Percentiles rank a stretch among this genome's conserved stretches.
These are phyloP conservation scores for Paratrypauchen microcephalus DNA, from an alignment of 2,797 vertebrate genomes.

Conservation along the genomic window DNA sequence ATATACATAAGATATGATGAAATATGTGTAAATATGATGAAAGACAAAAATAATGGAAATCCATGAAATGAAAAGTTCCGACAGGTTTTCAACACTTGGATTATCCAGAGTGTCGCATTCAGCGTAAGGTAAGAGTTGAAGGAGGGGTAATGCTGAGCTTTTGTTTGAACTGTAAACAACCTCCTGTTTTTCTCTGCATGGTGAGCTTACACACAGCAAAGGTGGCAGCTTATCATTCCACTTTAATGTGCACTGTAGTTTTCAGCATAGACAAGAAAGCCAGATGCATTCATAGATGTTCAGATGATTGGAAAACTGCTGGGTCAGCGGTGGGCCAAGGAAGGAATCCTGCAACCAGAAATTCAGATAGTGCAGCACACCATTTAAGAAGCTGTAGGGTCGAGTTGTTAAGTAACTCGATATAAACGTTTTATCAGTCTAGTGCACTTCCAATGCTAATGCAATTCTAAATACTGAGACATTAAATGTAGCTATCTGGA, in stretches of 20 bases:
- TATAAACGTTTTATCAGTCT: conserved; percentile 4
- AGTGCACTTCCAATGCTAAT: conserved; percentile 8
- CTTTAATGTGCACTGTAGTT: conserved; percentile 9
- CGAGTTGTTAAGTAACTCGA: too few relatives aligned
- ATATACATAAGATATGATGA: not conserved
- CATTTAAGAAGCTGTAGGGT: too few relatives aligned
- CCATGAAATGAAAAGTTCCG: not conserved
- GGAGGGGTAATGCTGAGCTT: conserved; percentile 51
- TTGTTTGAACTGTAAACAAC: conserved; percentile 52
- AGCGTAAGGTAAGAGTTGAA: conserved; percentile 46
- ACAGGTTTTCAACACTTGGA: conserved; percentile 3
- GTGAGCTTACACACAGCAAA: conserved; percentile 1
- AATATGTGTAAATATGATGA: not conserved
- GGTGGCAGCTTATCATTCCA: not conserved
- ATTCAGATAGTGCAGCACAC: too few relatives aligned
- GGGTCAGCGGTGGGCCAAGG: not conserved
- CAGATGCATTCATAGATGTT: conserved; percentile 9
- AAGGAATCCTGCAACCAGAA: too few relatives aligned
- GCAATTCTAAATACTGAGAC: too few relatives aligned
- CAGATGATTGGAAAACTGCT: not conserved
- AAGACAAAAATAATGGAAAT: not conserved
- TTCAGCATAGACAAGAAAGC: not conserved
- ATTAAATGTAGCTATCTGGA: conserved; percentile 24
- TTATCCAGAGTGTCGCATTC: conserved; percentile 14
- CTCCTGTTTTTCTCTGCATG: conserved; percentile 32